These are phyloP conservation scores for Cliona cf. orientalis DNA, from an alignment of 37 sponge, comb jelly and placozoan genomes.

Conservation along the genomic window DNA sequence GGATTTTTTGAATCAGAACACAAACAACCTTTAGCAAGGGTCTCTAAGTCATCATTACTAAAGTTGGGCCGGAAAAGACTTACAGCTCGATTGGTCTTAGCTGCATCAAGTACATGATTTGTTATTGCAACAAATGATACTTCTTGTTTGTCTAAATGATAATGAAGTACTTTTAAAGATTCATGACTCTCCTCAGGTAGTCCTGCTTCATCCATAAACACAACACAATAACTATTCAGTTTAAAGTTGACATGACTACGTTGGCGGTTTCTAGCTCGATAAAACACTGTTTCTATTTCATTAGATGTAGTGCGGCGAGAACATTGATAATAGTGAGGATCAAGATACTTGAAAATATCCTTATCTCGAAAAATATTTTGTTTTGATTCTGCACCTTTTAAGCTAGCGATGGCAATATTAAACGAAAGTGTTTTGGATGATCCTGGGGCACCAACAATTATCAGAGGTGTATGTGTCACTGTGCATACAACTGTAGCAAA, in stretches of 20 bases:
- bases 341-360: conserved; percentile 56
- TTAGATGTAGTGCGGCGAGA: conserved; percentile 82
- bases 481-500: conserved; percentile 81
- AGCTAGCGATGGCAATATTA: conserved; percentile 65
- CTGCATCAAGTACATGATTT: conserved; percentile 89
- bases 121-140: conserved; percentile 92
- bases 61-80: conserved; percentile 77
- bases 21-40: conserved; percentile 61
- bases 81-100: conserved; percentile 87
- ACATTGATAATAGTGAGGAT: conserved; percentile 86
- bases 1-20: conserved; percentile 32
- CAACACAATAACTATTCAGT: conserved; percentile 66
- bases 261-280: conserved; percentile 73
- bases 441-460: conserved; percentile 89
- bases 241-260: conserved; percentile 1
- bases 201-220: conserved; percentile 94
- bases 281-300: conserved; percentile 82
- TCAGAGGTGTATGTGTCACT: conserved; percentile 75
- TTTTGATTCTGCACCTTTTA: conserved; percentile 74
- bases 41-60: conserved; percentile 44
- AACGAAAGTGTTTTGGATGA: conserved; percentile 89
- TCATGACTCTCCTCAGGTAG: conserved; percentile 89
- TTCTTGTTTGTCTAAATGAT: conserved; percentile 78
- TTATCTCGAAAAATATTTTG: conserved; percentile 33
- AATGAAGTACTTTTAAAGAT: conserved; percentile 89